phyloP scores from a whole-genome alignment of 2,888 invertebrate genomes.

The Scaptomyza tumidula region DNA sequence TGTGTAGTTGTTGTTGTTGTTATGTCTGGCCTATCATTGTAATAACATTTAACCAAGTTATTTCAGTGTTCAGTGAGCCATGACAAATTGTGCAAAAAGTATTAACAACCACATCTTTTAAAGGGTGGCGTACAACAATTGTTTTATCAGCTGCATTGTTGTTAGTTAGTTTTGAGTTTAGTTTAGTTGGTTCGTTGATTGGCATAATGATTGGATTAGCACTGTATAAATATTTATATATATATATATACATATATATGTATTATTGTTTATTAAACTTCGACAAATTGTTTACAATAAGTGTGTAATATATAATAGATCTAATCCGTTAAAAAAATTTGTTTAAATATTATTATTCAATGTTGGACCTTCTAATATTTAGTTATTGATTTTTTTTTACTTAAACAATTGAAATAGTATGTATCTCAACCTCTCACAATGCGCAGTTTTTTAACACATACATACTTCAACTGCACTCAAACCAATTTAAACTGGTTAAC shows the following conservation, averaged over 20 bases:
- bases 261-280: too few species aligned
- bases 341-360: too few species aligned
- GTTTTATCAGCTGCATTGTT: conserved; percentile 27
- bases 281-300: too few species aligned
- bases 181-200: conserved; percentile 40
- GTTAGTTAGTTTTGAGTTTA: not conserved
- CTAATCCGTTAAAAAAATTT: too few species aligned
- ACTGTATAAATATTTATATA: too few species aligned
- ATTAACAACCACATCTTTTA: conserved; percentile 28
- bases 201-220: conserved; percentile 44
- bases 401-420: too few species aligned
- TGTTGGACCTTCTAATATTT: too few species aligned
- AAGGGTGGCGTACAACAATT: conserved; percentile 5
- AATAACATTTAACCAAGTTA: conserved; percentile 74
- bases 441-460: too few species aligned
- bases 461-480: not conserved
- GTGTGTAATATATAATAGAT: too few species aligned
- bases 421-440: too few species aligned
- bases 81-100: conserved; percentile 64
- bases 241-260: too few species aligned
- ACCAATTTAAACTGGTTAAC: conserved; percentile 32
- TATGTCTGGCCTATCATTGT: conserved; percentile 34
- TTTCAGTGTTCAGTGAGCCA: conserved; percentile 68
- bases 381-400: too few species aligned
- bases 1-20: conserved; percentile 26